Evolutionary conservation across 2,797 vertebrate genomes (phyloP).

Genomic region (Cossypha dichroa): DNA sequence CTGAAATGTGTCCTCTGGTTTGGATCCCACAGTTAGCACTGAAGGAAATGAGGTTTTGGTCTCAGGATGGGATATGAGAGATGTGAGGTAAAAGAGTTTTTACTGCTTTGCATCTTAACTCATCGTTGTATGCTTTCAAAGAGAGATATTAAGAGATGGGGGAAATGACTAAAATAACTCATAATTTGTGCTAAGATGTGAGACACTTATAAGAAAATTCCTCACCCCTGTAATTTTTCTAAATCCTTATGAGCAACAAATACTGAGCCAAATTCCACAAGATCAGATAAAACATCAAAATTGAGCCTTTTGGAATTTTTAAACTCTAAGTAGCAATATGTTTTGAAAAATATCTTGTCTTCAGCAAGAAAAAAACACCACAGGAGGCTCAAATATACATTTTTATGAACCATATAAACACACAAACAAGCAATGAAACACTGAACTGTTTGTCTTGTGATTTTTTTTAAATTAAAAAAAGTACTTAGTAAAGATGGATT

Average conservation of each 20-base stretch:
- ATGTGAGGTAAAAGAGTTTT: background rate
- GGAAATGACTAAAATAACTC: background rate
- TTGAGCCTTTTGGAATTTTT: background rate
- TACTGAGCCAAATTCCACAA: background rate
- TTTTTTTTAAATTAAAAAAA: background rate
- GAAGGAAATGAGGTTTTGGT: background rate
- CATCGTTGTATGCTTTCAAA: background rate
- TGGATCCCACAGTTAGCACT: rapidly evolving
- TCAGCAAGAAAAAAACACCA: background rate
- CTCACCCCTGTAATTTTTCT: background rate
- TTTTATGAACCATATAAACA: background rate
- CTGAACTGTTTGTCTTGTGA: background rate
- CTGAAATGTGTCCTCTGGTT: background rate
- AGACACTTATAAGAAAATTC: background rate
- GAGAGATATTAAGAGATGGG: background rate
- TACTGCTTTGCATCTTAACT: background rate
- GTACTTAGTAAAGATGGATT: background rate
- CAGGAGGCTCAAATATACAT: background rate
- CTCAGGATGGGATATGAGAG: background rate
- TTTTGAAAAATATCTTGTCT: background rate
- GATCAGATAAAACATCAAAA: background rate
- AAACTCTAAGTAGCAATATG: background rate
- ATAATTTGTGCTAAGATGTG: background rate
- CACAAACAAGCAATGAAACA: background rate
- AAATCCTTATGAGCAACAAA: background rate